Evolutionary conservation across 2,113 vertebrate genomes (phyloP), one percentile per base, ranked within the genome.

Genomic region (Lepisosteus osseus): DNA sequence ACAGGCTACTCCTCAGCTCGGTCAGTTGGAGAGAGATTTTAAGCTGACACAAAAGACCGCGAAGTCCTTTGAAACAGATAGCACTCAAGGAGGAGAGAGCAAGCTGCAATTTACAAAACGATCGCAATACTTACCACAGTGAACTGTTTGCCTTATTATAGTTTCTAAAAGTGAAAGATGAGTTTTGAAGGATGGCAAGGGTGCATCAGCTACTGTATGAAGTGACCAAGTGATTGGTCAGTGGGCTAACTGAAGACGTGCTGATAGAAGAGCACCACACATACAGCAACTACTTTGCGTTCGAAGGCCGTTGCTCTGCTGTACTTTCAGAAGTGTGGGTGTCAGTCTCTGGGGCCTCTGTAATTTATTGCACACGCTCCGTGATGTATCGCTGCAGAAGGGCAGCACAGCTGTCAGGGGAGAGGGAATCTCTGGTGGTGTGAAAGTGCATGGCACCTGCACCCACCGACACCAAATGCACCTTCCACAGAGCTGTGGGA

Each of bases 381-480:
- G 85, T 92, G 92, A 93, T 93, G 80, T 85, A 93, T 90, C 83
- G 80, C 69, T 56, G 40, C 65, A 80, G 72, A 84, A 85, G 79
- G 83, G 75, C 87, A 86, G 63, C 88, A 76, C 92, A 94, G 91
- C 92, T 95, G 93, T 80, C 82, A 71, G 84, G 81, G 82, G 83
- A 80, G 80, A 81, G 62, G 72, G 72, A 63, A 55, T 72, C 54
- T 65, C 75, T 78, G 76, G 67, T 43, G 74, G 80, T 65, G 61
- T 40, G 1, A 42, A 84, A 86, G 83, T 86, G 82, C 70, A 69
- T 62, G 0, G 73, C 89, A 92, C 85, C 87, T 86, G 82, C 82
- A 85, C 74, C 86, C 81, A 83, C 74, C 79, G 82, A 76, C 77
- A 76, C 84, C 84, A 86, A 86, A 83, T 83, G 86, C 84, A 80